These are phyloP conservation scores for Habropoda laboriosa DNA, from an alignment of 1,140 invertebrate species.

Conservation along the genomic window DNA sequence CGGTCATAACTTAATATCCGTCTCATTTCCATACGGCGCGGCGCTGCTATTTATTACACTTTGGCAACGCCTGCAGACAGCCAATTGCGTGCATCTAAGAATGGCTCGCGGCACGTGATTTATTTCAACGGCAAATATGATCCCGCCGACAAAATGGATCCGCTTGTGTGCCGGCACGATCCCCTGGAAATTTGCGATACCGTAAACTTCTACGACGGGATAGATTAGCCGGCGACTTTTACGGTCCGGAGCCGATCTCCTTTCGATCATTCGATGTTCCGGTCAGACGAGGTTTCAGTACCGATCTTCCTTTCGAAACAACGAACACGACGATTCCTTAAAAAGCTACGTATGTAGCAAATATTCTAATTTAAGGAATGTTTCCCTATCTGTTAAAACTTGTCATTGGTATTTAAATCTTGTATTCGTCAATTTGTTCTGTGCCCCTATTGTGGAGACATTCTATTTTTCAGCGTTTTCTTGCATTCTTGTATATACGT, in stretches of 20 bases:
- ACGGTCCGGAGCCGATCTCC: background rate
- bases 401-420: too few relatives aligned
- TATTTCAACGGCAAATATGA: conserved; percentile 55
- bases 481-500: too few relatives aligned
- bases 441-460: too few relatives aligned
- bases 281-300: background rate
- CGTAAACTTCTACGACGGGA: background rate
- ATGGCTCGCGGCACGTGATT: conserved; percentile 43
- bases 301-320: too few relatives aligned
- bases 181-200: conserved; percentile 20
- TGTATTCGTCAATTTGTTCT: too few relatives aligned
- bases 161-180: conserved; percentile 21
- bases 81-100: conserved; percentile 60
- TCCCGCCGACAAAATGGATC: conserved; percentile 56
- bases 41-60: conserved; percentile 63
- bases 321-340: too few relatives aligned
- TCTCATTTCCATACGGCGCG: conserved; percentile 59
- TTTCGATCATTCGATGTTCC: background rate
- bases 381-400: too few relatives aligned
- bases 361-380: too few relatives aligned
- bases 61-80: conserved; percentile 41
- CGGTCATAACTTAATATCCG: conserved; percentile 66
- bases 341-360: too few relatives aligned
- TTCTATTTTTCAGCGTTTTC: too few relatives aligned
- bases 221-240: background rate